Percentiles rank a stretch among this genome's conserved stretches.
phyloP scores from a whole-genome alignment of 2,797 vertebrate species.

The Setipinna tenuifilis region DNA sequence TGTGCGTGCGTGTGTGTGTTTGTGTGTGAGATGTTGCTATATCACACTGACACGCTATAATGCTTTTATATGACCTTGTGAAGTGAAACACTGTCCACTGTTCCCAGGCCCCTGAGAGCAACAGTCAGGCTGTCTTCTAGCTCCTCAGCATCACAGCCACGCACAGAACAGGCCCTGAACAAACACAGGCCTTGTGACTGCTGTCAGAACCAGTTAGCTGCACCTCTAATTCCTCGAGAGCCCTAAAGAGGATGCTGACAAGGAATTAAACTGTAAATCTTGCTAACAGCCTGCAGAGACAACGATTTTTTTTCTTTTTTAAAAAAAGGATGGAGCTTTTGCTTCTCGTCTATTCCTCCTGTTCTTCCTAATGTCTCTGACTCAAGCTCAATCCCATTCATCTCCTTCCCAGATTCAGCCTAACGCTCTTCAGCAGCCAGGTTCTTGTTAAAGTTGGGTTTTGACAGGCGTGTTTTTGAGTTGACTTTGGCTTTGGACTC shows the following conservation, averaged over 20 bases:
- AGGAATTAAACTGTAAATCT: background rate
- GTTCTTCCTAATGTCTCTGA: background rate
- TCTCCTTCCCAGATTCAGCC: background rate
- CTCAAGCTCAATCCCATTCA: background rate
- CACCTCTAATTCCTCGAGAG: background rate
- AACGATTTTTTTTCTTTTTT: background rate
- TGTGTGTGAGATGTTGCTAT: background rate
- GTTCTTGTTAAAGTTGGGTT: background rate
- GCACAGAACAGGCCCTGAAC: background rate
- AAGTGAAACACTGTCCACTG: background rate
- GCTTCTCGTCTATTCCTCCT: background rate
- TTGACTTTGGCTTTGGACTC: no score
- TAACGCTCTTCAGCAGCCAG: background rate
- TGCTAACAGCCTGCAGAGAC: conserved; percentile 22
- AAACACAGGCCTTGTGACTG: background rate
- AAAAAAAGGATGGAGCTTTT: background rate
- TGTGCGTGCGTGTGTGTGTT: background rate
- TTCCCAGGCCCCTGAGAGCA: background rate
- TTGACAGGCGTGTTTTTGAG: background rate
- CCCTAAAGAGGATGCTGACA: conserved; percentile 7
- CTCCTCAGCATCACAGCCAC: background rate
- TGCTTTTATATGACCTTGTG: background rate
- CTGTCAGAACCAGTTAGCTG: background rate
- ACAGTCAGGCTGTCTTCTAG: background rate
- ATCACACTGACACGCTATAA: background rate